Evolutionary conservation across 2,888 invertebrate genomes (phyloP).

Genomic region (Hecatera dysodea): DNA sequence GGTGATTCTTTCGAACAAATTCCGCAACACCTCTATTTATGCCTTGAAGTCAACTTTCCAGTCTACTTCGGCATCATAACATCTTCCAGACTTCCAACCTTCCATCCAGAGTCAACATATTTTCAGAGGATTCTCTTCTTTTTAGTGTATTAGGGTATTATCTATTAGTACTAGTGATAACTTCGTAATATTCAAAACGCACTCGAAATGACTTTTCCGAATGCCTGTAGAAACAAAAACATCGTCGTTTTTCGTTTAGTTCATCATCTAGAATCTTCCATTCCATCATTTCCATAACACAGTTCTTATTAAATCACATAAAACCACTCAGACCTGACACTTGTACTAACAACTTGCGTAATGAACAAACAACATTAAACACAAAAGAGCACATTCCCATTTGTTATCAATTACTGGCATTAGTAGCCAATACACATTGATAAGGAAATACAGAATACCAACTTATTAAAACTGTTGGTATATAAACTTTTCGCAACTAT

Average conservation of each 20-base stretch:
- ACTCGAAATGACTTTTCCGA: no score
- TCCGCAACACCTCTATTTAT: no score
- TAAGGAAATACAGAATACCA: slow-evolving; percentile 39
- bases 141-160: no score
- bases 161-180: no score
- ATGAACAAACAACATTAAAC: slow-evolving; percentile 54
- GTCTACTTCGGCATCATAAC: no score
- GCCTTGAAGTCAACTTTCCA: no score
- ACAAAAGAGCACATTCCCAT: slow-evolving; percentile 61
- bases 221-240: no score
- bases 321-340: slow-evolving; percentile 20
- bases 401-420: slow-evolving; percentile 59
- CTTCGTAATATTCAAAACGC: background rate
- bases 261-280: background rate
- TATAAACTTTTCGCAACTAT: no score
- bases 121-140: no score
- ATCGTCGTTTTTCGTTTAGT: background rate
- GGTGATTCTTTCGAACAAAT: no score
- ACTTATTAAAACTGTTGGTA: background rate
- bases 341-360: slow-evolving; percentile 45
- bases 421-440: slow-evolving; percentile 21
- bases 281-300: background rate
- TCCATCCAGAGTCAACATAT: no score
- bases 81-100: no score
- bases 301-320: background rate